Conservation (phyloP, 1,140 invertebrate species). For the Orius insidiosus region DNA sequence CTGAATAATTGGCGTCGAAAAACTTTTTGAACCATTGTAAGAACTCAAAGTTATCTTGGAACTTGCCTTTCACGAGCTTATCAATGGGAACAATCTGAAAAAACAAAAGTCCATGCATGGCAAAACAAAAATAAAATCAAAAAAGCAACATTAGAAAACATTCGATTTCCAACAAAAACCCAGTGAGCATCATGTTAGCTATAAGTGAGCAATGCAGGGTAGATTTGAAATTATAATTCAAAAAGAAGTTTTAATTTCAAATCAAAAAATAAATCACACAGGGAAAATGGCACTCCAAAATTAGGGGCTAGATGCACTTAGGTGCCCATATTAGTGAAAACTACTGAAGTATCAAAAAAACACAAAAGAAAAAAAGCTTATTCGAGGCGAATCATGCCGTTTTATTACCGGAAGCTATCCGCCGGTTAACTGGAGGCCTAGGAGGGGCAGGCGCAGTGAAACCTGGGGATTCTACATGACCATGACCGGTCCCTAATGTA, state of each 20-base stretch:
- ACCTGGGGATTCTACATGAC: conserved; percentile 6
- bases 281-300: background rate
- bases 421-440: conserved; percentile 8
- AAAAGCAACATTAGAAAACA: conserved; percentile 22
- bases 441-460: conserved; percentile 14
- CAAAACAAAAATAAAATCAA: conserved; percentile 21
- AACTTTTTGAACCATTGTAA: conserved; percentile 99
- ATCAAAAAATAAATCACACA: background rate
- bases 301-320: no score
- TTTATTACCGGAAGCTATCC: conserved; percentile 15
- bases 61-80: conserved; percentile 81
- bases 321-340: no score
- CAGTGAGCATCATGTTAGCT: no score
- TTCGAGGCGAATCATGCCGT: background rate
- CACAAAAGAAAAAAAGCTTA: no score
- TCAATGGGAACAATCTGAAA: conserved; percentile 71
- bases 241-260: no score
- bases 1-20: conserved; percentile 94
- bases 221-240: no score
- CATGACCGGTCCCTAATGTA: conserved; percentile 47
- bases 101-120: conserved; percentile 25
- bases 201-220: no score
- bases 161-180: no score
- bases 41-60: conserved; percentile 98
- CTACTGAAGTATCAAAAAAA: no score